Base-by-base conservation (phyloP, 2,888 invertebrate species). In the Actias luna region DNA sequence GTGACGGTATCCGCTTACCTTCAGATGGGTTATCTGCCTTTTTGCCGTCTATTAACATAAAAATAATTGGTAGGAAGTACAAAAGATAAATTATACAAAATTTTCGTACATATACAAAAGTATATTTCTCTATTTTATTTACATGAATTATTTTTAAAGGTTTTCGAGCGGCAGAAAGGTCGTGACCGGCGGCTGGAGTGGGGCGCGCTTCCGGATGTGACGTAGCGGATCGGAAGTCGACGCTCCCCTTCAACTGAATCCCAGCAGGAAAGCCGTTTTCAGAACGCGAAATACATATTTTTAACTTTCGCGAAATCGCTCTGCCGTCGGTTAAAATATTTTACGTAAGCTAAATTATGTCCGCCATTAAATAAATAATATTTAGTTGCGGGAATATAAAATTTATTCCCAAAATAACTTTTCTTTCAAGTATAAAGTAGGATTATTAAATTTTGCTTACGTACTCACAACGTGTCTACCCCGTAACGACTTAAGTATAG, bases 201-300 rank as follows among this genome's bases (percentile, higher is more conserved):
- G 64, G 50, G 57, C 33, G 42, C 35, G 58, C 46, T 63, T 50
- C 69, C 72, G 78, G 77, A 75, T 60, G 71, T 73, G 69, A 76
- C 72, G 74, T 74, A 69, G 65, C 57, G 70, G 67, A 73, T 72
- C 76, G 79, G 77, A 78, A 73, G 67, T 75, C 68, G 62, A 67
- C 67, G 72, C 67, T 71, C 69, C 68, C 65, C 68, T 67, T 68
- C 67, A 65, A 50, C 67, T 68, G 68, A 61, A 69, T 68, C 63
- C 67, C 68, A 69, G 67, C 63, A 64, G 66, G 62, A 69, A 60
- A 60, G 66, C 66, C 63, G 71, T 70, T 70, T 72, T 64, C 59
- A 66, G 64, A 66, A 60, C 65, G 12, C 64, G 65, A 68, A 58
- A 58, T 52, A 63, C 62, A 66, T 67, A 25, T 50, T 50, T 50